A percentile compares a stretch with the other conserved stretches of the same genome.
Conservation (phyloP, 2,888 invertebrate species). For the Nematopogon swammerdamellus region DNA sequence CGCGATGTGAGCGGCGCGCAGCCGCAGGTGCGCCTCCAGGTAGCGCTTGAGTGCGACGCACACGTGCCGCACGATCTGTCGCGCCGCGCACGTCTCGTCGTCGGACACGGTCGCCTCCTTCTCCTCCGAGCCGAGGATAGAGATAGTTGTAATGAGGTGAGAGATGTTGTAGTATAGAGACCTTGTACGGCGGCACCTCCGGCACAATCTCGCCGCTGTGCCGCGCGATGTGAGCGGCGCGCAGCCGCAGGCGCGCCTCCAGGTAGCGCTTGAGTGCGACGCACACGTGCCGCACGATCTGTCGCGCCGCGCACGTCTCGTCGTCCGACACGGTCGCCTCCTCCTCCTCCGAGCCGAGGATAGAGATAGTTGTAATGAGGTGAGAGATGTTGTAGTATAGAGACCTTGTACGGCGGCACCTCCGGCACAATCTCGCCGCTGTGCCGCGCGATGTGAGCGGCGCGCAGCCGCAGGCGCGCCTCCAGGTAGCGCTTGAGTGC, state of each 20-base stretch:
- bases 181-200: slow-evolving; percentile 46
- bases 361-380: too few species aligned
- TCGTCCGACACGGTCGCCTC: slow-evolving; percentile 66
- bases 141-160: too few species aligned
- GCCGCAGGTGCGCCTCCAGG: too few species aligned
- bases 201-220: too few species aligned
- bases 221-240: slow-evolving; percentile 59
- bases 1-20: slow-evolving; percentile 66
- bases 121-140: too few species aligned
- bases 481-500: slow-evolving; percentile 76
- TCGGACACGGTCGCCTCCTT: too few species aligned
- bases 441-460: slow-evolving; percentile 53
- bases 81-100: slow-evolving; percentile 75
- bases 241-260: slow-evolving; percentile 83
- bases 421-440: slow-evolving; percentile 40
- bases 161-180: too few species aligned
- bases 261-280: slow-evolving; percentile 74
- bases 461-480: slow-evolving; percentile 82
- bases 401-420: slow-evolving; percentile 48
- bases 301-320: slow-evolving; percentile 74
- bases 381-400: too few species aligned
- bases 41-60: slow-evolving; percentile 75
- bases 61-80: slow-evolving; percentile 78
- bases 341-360: too few species aligned
- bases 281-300: slow-evolving; percentile 77